Conservation (phyloP, 2,888 invertebrate species). For the Diabrotica balteata region DNA sequence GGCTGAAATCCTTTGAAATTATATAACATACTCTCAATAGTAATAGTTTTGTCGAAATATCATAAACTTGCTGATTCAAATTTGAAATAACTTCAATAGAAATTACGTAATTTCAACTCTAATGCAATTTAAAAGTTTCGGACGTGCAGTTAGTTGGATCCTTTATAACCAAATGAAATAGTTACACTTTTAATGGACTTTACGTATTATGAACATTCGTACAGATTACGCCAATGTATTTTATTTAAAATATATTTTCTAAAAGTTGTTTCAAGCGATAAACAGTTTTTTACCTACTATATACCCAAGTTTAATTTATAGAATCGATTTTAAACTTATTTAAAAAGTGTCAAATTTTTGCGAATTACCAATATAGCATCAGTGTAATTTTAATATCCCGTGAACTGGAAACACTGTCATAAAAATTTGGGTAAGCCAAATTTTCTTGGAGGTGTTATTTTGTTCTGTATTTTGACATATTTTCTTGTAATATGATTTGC, state of each 20-base stretch:
- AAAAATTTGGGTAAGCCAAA: too few species aligned
- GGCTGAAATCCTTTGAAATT: too few species aligned
- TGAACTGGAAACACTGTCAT: too few species aligned
- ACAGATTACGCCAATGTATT: background rate
- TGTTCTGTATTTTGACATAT: too few species aligned
- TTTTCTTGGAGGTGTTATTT: too few species aligned
- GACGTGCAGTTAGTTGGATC: constrained; percentile 10
- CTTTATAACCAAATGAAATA: constrained; percentile 21
- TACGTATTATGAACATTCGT: constrained; percentile 11
- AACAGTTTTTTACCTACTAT: too few species aligned
- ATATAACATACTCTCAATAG: background rate
- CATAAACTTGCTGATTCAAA: constrained; percentile 6
- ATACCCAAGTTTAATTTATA: too few species aligned
- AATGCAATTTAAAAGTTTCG: constrained; percentile 19
- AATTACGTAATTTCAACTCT: constrained; percentile 11
- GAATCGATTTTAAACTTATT: too few species aligned
- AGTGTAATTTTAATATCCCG: too few species aligned
- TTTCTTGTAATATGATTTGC: too few species aligned
- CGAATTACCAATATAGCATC: too few species aligned
- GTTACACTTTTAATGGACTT: constrained; percentile 25
- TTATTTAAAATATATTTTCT: constrained; percentile 3
- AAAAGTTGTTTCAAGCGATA: background rate
- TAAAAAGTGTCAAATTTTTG: too few species aligned
- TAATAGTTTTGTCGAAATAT: background rate
- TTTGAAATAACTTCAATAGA: constrained; percentile 17